Percentiles rank a stretch among this genome's conserved stretches.
Evolutionary conservation across 2,113 vertebrate genomes (phyloP).

Genomic region (Rhipidura dahli): DNA sequence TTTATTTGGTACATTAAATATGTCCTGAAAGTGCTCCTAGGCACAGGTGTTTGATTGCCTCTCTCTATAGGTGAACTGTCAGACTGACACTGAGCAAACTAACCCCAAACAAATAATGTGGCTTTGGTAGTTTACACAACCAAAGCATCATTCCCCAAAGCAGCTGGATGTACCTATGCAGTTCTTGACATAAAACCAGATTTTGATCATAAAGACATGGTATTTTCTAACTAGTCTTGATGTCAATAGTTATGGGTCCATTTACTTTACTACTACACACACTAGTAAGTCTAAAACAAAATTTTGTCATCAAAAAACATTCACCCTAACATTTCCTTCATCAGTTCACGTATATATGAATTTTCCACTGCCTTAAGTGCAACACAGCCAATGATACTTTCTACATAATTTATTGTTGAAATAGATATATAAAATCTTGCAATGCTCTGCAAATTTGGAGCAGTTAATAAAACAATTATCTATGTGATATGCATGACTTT

Average conservation of each 20-base stretch:
- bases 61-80: background rate
- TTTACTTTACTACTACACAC: background rate
- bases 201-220: background rate
- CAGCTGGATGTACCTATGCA: background rate
- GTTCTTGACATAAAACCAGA: background rate
- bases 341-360: background rate
- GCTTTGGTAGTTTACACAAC: background rate
- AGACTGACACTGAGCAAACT: background rate
- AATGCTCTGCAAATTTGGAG: background rate
- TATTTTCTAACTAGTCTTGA: background rate
- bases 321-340: background rate
- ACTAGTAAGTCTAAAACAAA: background rate
- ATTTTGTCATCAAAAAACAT: background rate
- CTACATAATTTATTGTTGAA: background rate
- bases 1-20: background rate
- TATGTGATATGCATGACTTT: background rate
- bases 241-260: background rate
- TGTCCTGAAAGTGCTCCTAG: background rate
- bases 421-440: background rate
- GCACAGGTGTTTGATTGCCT: background rate
- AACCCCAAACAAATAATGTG: background rate
- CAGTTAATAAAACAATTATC: background rate
- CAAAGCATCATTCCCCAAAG: background rate
- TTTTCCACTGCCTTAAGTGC: background rate
- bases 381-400: background rate